These are phyloP conservation scores for Cinara cedri DNA, from an alignment of 2,888 invertebrate species.

Conservation along the genomic window DNA sequence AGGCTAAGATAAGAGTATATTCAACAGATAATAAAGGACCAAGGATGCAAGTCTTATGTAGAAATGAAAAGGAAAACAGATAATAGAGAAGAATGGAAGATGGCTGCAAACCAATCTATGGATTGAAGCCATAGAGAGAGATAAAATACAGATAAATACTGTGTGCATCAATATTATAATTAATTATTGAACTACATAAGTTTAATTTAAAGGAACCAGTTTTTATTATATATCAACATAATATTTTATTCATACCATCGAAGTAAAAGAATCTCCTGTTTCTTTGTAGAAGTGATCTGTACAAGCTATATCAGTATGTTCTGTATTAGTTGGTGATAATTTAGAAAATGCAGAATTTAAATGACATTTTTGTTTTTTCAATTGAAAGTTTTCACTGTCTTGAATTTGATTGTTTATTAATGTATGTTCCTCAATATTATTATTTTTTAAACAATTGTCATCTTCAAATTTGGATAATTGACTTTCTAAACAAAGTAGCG, in stretches of 20 bases:
- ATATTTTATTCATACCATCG: slow-evolving; percentile 22
- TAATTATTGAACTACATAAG: not conserved
- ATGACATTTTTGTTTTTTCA: slow-evolving; percentile 1
- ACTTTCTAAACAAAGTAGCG: not conserved
- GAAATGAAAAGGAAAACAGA: not conserved
- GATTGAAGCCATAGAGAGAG: too few species aligned
- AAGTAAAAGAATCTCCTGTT: not conserved
- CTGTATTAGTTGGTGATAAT: not conserved
- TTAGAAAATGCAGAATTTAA: slow-evolving; percentile 10
- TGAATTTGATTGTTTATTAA: not conserved
- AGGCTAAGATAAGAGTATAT: too few species aligned
- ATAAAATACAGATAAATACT: too few species aligned
- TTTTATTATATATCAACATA: not conserved
- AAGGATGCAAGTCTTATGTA: too few species aligned
- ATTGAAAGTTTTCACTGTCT: not conserved
- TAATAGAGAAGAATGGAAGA: too few species aligned
- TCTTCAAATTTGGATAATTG: not conserved
- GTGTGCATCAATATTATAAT: not conserved
- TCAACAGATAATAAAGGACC: too few species aligned
- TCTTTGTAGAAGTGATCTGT: not conserved
- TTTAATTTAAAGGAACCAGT: too few species aligned
- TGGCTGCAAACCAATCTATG: too few species aligned
- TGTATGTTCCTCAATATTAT: not conserved
- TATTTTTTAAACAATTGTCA: not conserved
- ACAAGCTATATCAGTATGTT: not conserved